Evolutionary conservation across 2,113 vertebrate genomes (phyloP).

Genomic region (Girardinichthys multiradiatus): DNA sequence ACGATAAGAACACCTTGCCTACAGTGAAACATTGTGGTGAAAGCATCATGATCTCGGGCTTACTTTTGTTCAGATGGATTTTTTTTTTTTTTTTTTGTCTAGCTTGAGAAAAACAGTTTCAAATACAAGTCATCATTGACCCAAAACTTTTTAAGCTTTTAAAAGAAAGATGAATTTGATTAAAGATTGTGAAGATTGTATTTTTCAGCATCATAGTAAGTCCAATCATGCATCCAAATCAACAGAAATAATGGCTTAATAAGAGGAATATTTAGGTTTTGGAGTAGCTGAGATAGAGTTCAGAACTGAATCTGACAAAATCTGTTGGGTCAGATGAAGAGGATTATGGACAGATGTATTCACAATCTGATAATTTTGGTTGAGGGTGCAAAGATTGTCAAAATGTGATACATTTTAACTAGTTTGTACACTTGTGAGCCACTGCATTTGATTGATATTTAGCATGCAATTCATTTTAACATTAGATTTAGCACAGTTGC

Average conservation of each 20-base stretch:
- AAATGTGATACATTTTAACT: background rate
- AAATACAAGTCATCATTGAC: no score
- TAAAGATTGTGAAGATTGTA: no score
- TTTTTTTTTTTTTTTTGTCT: no score
- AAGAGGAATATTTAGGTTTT: background rate
- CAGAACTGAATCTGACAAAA: background rate
- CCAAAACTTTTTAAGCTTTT: no score
- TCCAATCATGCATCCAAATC: no score
- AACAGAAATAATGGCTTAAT: background rate
- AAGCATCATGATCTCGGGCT: no score
- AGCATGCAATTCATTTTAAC: background rate
- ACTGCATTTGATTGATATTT: background rate
- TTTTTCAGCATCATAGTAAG: no score
- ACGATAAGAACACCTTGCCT: background rate
- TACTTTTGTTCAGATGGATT: no score
- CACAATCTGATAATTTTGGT: background rate
- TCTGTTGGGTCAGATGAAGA: background rate
- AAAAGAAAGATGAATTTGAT: no score
- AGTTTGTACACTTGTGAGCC: background rate
- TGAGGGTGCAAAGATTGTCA: background rate
- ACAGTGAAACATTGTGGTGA: background rate
- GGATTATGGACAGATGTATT: background rate
- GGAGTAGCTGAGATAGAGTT: background rate
- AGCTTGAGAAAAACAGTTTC: no score
- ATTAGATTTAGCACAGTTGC: background rate